Evolutionary conservation across 1,140 invertebrate species (phyloP), one percentile per base, ranked within the genome.

Genomic region (Idris sp.): DNA sequence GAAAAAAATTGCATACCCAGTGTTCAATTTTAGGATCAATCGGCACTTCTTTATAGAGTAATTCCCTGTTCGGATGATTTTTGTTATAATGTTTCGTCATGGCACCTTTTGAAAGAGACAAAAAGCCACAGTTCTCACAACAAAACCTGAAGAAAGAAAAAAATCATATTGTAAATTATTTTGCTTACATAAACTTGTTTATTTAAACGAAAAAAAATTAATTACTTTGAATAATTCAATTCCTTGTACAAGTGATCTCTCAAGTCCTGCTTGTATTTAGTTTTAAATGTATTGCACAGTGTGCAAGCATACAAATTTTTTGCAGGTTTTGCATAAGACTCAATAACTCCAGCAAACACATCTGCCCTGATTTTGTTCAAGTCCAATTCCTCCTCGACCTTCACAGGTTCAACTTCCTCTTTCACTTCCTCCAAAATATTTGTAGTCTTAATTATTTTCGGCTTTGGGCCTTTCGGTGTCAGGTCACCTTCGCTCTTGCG

Each of bases 191-290:
- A n/a, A n/a, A n/a, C n/a, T n/a, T n/a, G n/a, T n/a, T n/a, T n/a
- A n/a, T 22, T 6, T 22, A 22, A 22, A 22, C 19, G 19, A 22
- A 22, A 22, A 22, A 22, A 22, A 2, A 22, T 22, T 15, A 22
- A 3, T 14, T 53, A 73, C 68, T 86, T 89, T 9, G 82, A 77
- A 68, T 90, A 90, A 15, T 88, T 86, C 2, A 90, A 69, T 68
- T 91, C 90, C 14, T 88, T 84, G 44, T 85, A 91, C 15, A 91
- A 65, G 79, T 91, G 90, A 62, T 89, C 86, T 8, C 86, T 79
- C 62, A 91, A 87, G 25, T 90, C 88, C 2, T 85, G 79, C n/a
- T 87, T 84, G 25, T 87, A 87, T 13, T 84, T 89, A 0, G 88
- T 86, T 44, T 87, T 88, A 61, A 88, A 90, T 4, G 79, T 61